phyloP scores from a whole-genome alignment of 2,888 invertebrate species.

The Drosophila ustulata region DNA sequence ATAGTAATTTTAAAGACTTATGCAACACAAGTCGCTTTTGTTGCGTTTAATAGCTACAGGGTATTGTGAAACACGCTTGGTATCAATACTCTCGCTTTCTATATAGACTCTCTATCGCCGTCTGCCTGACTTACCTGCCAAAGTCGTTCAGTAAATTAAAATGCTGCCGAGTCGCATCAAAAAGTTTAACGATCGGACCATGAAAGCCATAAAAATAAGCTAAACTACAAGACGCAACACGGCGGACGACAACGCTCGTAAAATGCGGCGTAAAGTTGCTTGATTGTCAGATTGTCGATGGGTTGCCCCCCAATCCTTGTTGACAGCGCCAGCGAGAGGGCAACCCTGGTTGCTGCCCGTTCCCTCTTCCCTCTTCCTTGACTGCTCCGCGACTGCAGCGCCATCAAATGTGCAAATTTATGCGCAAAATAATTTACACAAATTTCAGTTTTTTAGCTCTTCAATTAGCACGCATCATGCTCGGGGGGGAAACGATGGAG shows the following conservation, averaged over 20 bases:
- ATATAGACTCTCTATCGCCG: neutral
- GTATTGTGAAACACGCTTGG: neutral
- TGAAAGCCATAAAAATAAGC: constrained; percentile 35
- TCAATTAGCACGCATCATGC: constrained; percentile 67
- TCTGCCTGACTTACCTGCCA: neutral
- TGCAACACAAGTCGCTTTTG: no score
- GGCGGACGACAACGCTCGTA: constrained; percentile 29
- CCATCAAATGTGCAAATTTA: constrained; percentile 72
- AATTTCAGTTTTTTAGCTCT: constrained; percentile 69
- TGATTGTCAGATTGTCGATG: constrained; percentile 53
- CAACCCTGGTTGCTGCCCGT: neutral
- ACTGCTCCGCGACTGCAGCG: constrained; percentile 11
- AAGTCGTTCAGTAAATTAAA: constrained; percentile 62
- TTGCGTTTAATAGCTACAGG: neutral
- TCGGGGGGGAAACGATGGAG: neutral
- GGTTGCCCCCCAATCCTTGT: constrained; percentile 50
- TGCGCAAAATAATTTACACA: constrained; percentile 77
- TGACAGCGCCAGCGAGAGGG: constrained; percentile 51
- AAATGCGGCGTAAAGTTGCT: constrained; percentile 56
- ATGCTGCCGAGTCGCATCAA: constrained; percentile 57
- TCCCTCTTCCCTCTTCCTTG: neutral
- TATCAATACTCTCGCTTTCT: constrained; percentile 41
- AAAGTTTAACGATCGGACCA: constrained; percentile 51
- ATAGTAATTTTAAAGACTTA: no score
- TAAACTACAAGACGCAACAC: constrained; percentile 14